A percentile compares a stretch with the other conserved stretches of the same genome.
Conservation (phyloP, 1,140 invertebrate species). For the Psix sp. region DNA sequence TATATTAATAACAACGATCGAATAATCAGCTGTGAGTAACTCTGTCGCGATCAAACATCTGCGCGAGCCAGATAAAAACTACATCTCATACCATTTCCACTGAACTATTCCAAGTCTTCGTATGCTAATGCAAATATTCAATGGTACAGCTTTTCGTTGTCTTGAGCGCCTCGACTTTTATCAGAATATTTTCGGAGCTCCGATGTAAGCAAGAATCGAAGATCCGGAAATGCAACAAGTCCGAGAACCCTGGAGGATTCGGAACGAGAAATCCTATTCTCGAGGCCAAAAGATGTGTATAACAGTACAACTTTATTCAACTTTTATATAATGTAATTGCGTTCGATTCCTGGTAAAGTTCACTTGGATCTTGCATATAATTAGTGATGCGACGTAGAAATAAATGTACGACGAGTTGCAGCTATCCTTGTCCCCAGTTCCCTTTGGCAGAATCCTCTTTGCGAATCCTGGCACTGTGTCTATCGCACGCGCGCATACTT, state of each 20-base stretch:
- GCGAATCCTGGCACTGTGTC: slow-evolving; percentile 53
- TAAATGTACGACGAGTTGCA: slow-evolving; percentile 69
- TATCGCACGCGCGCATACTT: slow-evolving; percentile 45
- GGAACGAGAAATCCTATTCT: slow-evolving; percentile 60
- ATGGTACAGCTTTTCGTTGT: slow-evolving; percentile 23
- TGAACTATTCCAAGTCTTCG: slow-evolving; percentile 16
- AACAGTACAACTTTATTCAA: slow-evolving; percentile 71
- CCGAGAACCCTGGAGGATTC: slow-evolving; percentile 47
- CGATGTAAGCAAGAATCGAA: too few species aligned
- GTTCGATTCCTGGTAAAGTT: slow-evolving; percentile 68
- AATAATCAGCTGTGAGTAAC: too few species aligned
- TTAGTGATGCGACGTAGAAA: slow-evolving; percentile 65
- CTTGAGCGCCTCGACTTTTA: slow-evolving; percentile 23
- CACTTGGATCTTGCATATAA: slow-evolving; percentile 64
- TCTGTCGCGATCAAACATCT: too few species aligned
- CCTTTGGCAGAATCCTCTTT: slow-evolving; percentile 15
- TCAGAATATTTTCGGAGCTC: not conserved
- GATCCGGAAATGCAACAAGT: too few species aligned
- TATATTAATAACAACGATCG: too few species aligned
- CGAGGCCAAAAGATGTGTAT: slow-evolving; percentile 69
- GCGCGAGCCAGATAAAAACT: too few species aligned
- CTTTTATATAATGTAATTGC: slow-evolving; percentile 71
- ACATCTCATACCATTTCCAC: not conserved
- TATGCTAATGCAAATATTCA: slow-evolving; percentile 11
- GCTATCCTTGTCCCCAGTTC: slow-evolving; percentile 50